Percentiles rank a stretch among this genome's conserved stretches.
Conservation (phyloP, 2,888 invertebrate species). For the Xanthia togata region DNA sequence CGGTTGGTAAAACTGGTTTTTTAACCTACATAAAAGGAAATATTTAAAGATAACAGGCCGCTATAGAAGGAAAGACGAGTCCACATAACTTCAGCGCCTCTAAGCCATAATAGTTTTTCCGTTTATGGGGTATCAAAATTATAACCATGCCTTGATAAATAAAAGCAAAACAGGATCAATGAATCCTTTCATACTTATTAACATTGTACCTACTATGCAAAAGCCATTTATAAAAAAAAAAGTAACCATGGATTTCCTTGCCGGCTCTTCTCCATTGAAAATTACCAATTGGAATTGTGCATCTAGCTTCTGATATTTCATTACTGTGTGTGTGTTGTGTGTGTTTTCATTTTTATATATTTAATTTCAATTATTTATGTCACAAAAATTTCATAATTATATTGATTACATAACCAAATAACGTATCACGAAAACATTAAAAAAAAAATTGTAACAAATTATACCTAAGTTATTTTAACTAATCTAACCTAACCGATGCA, state of each 20-base stretch:
- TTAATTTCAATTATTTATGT: too few relatives aligned
- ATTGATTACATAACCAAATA: too few relatives aligned
- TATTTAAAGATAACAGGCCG: not conserved
- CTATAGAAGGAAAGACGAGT: not conserved
- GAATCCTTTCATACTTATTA: not conserved
- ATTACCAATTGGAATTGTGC: not conserved
- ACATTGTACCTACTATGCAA: not conserved
- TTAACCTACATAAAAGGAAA: not conserved
- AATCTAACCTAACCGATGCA: too few relatives aligned
- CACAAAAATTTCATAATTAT: too few relatives aligned
- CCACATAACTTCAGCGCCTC: too few relatives aligned
- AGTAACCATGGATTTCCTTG: not conserved
- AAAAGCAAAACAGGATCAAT: not conserved
- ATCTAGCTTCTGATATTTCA: not conserved
- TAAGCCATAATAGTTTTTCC: not conserved
- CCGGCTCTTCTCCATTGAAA: not conserved
- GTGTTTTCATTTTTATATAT: not conserved
- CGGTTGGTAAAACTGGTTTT: not conserved
- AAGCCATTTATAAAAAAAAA: too few relatives aligned
- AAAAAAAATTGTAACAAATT: too few relatives aligned
- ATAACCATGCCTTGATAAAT: not conserved
- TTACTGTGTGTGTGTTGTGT: not conserved
- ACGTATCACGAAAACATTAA: too few relatives aligned
- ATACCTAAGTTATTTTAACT: too few relatives aligned
- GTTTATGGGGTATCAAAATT: not conserved